Evolutionary conservation across 1,140 invertebrate genomes (phyloP), one percentile per base, ranked within the genome.

Genomic region (Diabrotica undecimpunctata): DNA sequence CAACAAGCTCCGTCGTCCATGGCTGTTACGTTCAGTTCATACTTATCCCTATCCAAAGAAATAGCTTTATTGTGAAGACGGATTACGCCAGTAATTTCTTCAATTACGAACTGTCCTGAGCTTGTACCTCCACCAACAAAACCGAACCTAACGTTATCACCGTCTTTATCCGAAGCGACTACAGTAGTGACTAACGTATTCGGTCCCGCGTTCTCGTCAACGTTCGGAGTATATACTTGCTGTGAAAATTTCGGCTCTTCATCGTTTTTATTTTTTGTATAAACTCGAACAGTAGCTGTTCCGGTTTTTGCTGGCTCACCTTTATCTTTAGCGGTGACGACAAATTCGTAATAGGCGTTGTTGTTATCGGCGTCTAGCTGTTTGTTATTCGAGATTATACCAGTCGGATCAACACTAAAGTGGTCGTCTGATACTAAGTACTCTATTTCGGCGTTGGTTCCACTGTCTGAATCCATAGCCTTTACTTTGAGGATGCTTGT

Each of bases 231-330:
- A 77, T 97, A 97, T 0, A 97, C 95, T 82, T 96, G 93, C 71
- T 97, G 95, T 0, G 93, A 96, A 79, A 96, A 97, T 79, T 96
- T 96, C 0, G 95, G 95, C 77, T 96, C 93, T 81, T 96, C 95
- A 75, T 97, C 95, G 79, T 97, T 97, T 81, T 95, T 96, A 75
- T 96, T 97, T 75, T 96, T 96, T 5, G 95, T 97, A 76, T 96
- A 97, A 66, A 97, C 90, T 60, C 95, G 85, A 7, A 96, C 94
- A 0, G 94, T 96, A 0, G 94, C 94, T 0, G 92, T 93, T 25
- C 94, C 94, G 4, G 91, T 95, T 77, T 95, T 93, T 0, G 93
- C 85, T 1, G 94, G 94, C 79, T 95, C 93, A 11, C 95, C 94
- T 81, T 94, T 95, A 75, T 97, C 94, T 77, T 91, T 94, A 6